Conservation (phyloP, 2,113 vertebrate genomes). For the Cynocephalus volans region DNA sequence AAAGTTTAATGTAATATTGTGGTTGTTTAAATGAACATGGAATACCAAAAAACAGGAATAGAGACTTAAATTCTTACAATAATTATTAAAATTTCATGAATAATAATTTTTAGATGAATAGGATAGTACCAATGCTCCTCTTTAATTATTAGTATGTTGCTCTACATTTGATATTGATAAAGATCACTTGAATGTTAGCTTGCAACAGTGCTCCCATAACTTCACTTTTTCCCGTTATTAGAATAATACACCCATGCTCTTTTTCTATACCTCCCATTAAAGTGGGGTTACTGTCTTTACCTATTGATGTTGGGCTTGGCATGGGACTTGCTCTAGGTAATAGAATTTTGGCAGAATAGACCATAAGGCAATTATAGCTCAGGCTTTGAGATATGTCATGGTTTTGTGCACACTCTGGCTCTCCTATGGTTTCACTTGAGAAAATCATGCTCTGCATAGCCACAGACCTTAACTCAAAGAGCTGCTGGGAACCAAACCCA, state of each 20-base stretch:
- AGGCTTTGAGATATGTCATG: background rate
- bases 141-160: too few species aligned
- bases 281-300: background rate
- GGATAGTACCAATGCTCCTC: background rate
- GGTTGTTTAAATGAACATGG: background rate
- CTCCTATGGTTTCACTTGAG: background rate
- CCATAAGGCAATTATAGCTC: background rate
- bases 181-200: background rate
- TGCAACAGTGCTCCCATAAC: background rate
- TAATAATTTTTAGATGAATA: background rate
- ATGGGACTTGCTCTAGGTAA: too few species aligned
- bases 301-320: background rate
- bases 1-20: too few species aligned
- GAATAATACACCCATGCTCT: background rate
- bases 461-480: background rate
- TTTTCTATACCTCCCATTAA: background rate
- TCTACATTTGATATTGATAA: background rate
- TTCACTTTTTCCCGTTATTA: background rate
- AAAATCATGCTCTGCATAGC: background rate
- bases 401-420: background rate
- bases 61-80: background rate
- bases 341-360: background rate
- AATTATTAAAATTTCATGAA: background rate
- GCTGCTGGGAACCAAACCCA: background rate
- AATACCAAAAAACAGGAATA: background rate